Conservation (phyloP, 2,113 vertebrate genomes). For the Formicarius rufipectus region DNA sequence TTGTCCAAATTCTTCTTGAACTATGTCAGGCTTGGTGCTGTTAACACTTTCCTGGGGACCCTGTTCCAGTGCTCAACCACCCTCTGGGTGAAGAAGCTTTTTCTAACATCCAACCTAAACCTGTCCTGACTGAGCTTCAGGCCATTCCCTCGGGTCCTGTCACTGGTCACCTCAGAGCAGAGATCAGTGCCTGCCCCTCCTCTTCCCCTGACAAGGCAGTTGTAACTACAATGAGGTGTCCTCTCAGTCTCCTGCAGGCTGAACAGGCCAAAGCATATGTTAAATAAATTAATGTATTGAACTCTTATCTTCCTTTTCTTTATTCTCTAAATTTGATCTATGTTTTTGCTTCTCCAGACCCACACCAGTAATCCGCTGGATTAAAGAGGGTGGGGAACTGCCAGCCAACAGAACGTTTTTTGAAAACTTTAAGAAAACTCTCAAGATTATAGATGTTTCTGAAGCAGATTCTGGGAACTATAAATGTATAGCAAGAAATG, state of each 20-base stretch:
- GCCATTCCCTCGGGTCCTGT: neutral
- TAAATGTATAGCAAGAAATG: slow-evolving; percentile 87
- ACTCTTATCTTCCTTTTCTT: neutral
- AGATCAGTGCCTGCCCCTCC: neutral
- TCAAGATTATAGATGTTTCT: slow-evolving; percentile 86
- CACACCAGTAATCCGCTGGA: slow-evolving; percentile 89
- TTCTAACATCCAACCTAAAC: neutral
- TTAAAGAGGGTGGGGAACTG: slow-evolving; percentile 87
- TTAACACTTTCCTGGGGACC: neutral
- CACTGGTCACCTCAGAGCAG: neutral
- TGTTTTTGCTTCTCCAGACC: slow-evolving; percentile 78
- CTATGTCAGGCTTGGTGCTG: neutral
- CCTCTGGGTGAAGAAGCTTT: neutral
- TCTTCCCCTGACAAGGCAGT: neutral
- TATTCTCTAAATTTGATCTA: neutral
- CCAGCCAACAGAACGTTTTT: slow-evolving; percentile 81
- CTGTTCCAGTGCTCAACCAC: neutral
- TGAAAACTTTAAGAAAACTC: slow-evolving; percentile 89
- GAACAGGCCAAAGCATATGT: neutral
- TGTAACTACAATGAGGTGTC: neutral
- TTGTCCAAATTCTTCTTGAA: neutral
- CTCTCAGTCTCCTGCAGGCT: neutral
- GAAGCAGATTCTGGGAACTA: slow-evolving; percentile 92
- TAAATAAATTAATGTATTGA: neutral
- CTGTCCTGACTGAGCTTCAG: neutral